Conservation (phyloP, 2,888 invertebrate species). For the Rambutsinella grinnellia region DNA sequence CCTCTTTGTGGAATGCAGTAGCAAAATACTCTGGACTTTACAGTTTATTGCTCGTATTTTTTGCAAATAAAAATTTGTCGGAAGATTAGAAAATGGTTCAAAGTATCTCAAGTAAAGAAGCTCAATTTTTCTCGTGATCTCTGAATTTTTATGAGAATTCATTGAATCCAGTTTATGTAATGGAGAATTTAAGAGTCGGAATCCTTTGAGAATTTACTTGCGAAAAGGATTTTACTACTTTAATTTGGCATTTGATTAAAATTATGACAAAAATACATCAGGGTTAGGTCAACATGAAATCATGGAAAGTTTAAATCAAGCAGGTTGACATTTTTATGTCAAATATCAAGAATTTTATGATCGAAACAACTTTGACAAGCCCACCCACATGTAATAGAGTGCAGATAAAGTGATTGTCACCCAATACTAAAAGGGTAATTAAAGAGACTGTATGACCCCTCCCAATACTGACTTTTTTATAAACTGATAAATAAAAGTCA, state of each 20-base stretch:
- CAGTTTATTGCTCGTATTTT: background rate
- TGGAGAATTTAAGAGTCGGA: background rate
- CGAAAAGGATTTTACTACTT: constrained; percentile 4
- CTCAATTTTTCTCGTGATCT: background rate
- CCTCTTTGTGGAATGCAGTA: background rate
- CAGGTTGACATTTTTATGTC: no score
- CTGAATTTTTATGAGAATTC: background rate
- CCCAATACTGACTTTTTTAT: background rate
- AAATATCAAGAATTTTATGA: no score
- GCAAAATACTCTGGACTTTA: background rate
- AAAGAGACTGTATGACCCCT: constrained; percentile 26
- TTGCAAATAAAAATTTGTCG: background rate
- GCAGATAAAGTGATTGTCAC: constrained; percentile 33
- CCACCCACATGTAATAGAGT: constrained; percentile 15
- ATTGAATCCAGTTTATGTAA: no score
- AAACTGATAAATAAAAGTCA: background rate
- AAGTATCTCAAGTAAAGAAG: background rate
- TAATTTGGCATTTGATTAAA: background rate
- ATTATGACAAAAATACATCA: background rate
- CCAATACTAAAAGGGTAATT: constrained; percentile 31
- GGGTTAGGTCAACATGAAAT: no score
- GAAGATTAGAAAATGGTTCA: background rate
- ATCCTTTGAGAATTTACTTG: background rate
- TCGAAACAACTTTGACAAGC: no score
- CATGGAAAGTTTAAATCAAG: no score